phyloP scores from a whole-genome alignment of 2,113 vertebrate genomes.

The Felis chaus region DNA sequence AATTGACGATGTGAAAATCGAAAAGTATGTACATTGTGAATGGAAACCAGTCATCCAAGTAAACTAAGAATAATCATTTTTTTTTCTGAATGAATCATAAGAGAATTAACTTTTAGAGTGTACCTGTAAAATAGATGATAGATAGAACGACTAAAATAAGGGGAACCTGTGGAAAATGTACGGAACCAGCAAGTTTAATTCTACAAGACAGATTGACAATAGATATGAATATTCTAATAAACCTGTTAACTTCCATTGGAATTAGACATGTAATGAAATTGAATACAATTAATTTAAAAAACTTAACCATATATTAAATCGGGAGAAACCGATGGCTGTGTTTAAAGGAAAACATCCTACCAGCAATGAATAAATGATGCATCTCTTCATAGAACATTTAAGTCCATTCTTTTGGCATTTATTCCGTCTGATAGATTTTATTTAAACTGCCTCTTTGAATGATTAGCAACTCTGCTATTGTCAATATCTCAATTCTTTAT shows the following conservation, averaged over 20 bases:
- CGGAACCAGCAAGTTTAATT: not conserved
- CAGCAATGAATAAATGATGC: not conserved
- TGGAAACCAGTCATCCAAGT: not conserved
- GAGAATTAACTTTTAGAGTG: not conserved
- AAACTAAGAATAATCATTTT: not conserved
- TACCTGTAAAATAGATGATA: not conserved
- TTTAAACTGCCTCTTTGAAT: not conserved
- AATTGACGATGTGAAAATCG: not conserved
- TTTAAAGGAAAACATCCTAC: not conserved
- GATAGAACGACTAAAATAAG: not conserved
- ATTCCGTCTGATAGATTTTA: conserved; percentile 36
- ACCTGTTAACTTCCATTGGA: not conserved
- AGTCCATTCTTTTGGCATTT: not conserved
- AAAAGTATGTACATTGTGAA: not conserved
- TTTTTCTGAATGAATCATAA: not conserved
- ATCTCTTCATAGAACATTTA: not conserved
- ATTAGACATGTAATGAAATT: not conserved
- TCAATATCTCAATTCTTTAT: not conserved
- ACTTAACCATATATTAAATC: not conserved
- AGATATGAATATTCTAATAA: not conserved
- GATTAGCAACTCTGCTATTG: not conserved
- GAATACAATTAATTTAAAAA: not conserved
- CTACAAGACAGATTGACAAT: not conserved
- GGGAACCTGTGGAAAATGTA: not conserved
- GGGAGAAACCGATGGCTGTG: conserved; percentile 15